phyloP scores from a whole-genome alignment of 1,140 invertebrate species.

The Drosophila sp. region DNA sequence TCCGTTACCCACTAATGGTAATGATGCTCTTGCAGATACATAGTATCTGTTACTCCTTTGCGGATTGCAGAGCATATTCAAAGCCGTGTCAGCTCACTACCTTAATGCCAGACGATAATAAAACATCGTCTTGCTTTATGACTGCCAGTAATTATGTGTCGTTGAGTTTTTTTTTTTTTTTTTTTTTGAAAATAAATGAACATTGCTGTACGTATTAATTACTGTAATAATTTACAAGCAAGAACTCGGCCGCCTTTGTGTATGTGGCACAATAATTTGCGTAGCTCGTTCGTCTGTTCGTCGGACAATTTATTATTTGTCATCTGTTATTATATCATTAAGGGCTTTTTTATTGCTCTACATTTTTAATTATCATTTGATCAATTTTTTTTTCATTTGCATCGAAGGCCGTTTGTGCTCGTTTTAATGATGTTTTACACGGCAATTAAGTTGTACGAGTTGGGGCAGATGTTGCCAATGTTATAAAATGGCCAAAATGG shows the following conservation, averaged over 20 bases:
- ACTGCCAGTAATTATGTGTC: constrained; percentile 8
- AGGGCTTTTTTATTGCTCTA: constrained; percentile 69
- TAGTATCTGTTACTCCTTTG: constrained; percentile 1
- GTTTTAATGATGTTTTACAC: constrained; percentile 70
- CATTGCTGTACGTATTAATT: constrained; percentile 74
- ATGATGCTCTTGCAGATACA: constrained; percentile 39
- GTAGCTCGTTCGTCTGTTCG: constrained; percentile 59
- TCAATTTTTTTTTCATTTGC: constrained; percentile 44
- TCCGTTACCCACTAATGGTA: constrained; percentile 71
- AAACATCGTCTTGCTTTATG: constrained; percentile 42
- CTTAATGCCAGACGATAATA: constrained; percentile 66
- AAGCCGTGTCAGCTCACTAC: constrained; percentile 19
- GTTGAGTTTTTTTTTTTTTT: constrained; percentile 13
- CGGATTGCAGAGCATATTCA: constrained; percentile 36
- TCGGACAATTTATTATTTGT: constrained; percentile 78
- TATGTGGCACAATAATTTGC: constrained; percentile 55
- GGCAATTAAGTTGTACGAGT: constrained; percentile 71
- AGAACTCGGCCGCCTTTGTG: constrained; percentile 27
- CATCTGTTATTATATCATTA: constrained; percentile 83
- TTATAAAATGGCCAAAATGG: constrained; percentile 31
- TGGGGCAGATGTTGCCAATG: constrained; percentile 43
- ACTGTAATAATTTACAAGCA: constrained; percentile 75
- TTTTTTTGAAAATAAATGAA: constrained; percentile 71
- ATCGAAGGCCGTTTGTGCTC: constrained; percentile 13
- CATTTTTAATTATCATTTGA: constrained; percentile 82